These are phyloP conservation scores for Pomacea maculata DNA, from an alignment of 1,140 invertebrate genomes.

Conservation along the genomic window DNA sequence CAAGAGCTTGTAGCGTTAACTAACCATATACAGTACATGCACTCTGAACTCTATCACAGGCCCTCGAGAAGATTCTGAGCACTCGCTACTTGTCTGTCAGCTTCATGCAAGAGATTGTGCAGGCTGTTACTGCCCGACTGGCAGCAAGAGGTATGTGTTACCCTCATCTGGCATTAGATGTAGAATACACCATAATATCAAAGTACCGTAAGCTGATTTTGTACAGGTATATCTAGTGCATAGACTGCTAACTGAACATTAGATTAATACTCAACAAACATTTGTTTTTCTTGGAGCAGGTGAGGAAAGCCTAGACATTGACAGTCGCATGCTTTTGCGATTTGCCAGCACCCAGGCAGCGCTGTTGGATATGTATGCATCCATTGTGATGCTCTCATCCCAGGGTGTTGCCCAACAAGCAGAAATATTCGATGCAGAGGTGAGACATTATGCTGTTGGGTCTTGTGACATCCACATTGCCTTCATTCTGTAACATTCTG, in stretches of 20 bases:
- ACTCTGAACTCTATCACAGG: constrained; percentile 36
- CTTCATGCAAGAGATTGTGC: constrained; percentile 55
- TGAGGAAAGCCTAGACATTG: constrained; percentile 59
- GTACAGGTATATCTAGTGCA: too few species aligned
- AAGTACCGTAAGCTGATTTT: too few species aligned
- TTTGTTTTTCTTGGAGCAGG: constrained; percentile 19
- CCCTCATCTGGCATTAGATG: constrained; percentile 19
- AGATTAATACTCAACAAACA: too few species aligned
- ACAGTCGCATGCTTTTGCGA: constrained; percentile 60
- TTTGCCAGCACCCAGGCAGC: constrained; percentile 58
- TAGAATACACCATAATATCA: background rate
- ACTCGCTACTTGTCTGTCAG: constrained; percentile 57
- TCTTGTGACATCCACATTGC: background rate
- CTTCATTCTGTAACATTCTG: too few species aligned
- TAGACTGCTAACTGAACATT: too few species aligned
- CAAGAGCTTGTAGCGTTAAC: too few species aligned
- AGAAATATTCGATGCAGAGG: constrained; percentile 29
- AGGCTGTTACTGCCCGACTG: constrained; percentile 45
- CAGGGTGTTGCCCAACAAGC: constrained; percentile 1
- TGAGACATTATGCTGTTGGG: background rate
- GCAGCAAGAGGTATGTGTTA: constrained; percentile 35
- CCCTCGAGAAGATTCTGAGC: constrained; percentile 58
- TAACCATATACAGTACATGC: too few species aligned
- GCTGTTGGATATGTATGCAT: constrained; percentile 55
- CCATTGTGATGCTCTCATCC: constrained; percentile 33